Evolutionary conservation across 1,140 invertebrate species (phyloP), one percentile per base, ranked within the genome.

Genomic region (Pararge aegeria): DNA sequence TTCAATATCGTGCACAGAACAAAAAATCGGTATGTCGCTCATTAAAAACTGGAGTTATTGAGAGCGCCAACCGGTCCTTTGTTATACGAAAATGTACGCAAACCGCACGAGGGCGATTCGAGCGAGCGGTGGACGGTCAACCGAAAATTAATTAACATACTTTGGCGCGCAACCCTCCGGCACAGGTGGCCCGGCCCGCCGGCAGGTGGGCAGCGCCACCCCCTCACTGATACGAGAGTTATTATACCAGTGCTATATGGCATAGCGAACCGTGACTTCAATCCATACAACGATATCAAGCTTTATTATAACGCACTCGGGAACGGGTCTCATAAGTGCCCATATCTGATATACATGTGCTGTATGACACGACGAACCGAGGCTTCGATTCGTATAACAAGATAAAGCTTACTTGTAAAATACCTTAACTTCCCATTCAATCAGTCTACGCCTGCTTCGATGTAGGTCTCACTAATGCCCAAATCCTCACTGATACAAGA

Each of bases 91-190:
- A 84, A 77, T 80, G 75, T 71, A 80, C 68, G 80, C 70, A 78
- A 84, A 87, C 86, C 82, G 70, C 83, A 81, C 68, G 68, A 66
- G 60, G 68, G 59, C 74, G 82, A 83, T 88, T 84, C 71, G 73
- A 78, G 72, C 71, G 69, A 70, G 73, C 74, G 74, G 65, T 68
- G 75, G 73, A 87, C 82, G 83, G 83, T 79, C 81, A 79, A 80
- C 80, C 83, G 77, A 86, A 89, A 89, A 87, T 89, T 86, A 87
- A 89, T 87, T 89, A 89, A 87, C 83, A 87, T 89, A 89, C 86
- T 89, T 89, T 80, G 75, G 75, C 64, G 76, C 70, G 67, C 75
- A 50, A 44, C 54, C 70, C 60, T 56, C 44, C 55, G 53, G 56
- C 56, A 78, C 83, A 87, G 83, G 83, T 87, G 82, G 75, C 72